Conservation (phyloP, 2,797 vertebrate genomes). For the Sardinella longiceps region DNA sequence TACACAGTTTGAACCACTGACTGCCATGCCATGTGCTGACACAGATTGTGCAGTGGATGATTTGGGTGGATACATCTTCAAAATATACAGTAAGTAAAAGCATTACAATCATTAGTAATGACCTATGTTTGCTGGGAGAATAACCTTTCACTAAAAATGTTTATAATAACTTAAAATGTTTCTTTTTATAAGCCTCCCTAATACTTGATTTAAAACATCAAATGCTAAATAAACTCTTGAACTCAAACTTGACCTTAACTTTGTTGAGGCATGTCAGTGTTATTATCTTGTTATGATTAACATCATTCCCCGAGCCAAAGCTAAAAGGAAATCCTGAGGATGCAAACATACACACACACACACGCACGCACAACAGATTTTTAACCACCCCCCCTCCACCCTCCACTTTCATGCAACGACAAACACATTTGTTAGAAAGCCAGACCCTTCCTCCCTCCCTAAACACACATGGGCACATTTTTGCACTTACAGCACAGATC, state of each 20-base stretch:
- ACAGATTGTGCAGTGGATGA: neutral
- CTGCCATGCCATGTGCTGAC: neutral
- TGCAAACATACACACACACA: neutral
- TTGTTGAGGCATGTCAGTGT: neutral
- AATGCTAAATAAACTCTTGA: conserved; percentile 7
- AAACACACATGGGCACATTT: conserved; percentile 48
- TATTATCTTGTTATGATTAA: neutral
- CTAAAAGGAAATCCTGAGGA: conserved; percentile 24
- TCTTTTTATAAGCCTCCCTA: neutral
- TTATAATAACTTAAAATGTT: neutral
- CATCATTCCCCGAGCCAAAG: neutral
- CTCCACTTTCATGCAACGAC: neutral
- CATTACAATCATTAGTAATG: neutral
- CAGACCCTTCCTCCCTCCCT: neutral
- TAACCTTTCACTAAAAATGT: neutral
- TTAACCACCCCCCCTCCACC: neutral
- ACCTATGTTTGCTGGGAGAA: neutral
- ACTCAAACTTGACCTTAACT: neutral
- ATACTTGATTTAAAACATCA: neutral
- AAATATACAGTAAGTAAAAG: neutral
- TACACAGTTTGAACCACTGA: neutral
- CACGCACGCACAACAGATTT: neutral
- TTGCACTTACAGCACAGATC: conserved; percentile 30
- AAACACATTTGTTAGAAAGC: neutral
- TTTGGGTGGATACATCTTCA: no score